These are phyloP conservation scores for Typhlomys cinereus DNA, from an alignment of 2,113 vertebrate species.

Conservation along the genomic window DNA sequence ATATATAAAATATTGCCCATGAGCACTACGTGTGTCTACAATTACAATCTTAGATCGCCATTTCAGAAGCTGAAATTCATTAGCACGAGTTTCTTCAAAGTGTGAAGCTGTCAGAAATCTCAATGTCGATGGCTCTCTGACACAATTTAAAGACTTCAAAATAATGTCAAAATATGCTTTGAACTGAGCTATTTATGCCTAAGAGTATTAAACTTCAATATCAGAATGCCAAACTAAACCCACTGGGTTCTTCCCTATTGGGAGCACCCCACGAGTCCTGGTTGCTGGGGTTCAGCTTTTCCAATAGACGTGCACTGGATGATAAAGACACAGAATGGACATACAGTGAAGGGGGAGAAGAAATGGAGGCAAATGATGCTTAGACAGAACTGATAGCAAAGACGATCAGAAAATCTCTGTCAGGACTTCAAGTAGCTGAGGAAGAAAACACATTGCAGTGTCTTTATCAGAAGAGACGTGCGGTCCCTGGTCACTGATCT, in stretches of 20 bases:
- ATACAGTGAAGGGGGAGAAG: neutral
- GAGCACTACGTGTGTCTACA: neutral
- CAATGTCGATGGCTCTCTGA: conserved; percentile 38
- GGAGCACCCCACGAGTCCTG: neutral
- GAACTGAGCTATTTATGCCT: conserved; percentile 27
- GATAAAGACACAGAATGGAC: neutral
- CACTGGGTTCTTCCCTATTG: neutral
- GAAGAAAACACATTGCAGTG: neutral
- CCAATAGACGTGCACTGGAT: neutral
- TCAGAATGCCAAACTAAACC: neutral
- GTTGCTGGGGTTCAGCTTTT: neutral
- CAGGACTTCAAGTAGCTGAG: neutral
- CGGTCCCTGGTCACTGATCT: neutral
- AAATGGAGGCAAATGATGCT: conserved; percentile 2
- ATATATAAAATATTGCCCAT: neutral
- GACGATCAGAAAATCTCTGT: neutral
- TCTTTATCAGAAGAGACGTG: neutral
- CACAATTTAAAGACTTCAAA: conserved; percentile 40
- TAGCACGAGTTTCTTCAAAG: conserved; percentile 39
- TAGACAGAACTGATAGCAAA: neutral
- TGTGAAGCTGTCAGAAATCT: conserved; percentile 56
- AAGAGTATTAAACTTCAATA: conserved; percentile 1
- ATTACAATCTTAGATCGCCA: conserved; percentile 23
- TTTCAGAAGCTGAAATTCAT: conserved; percentile 52
- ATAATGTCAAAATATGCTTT: conserved; percentile 33